A percentile compares a stretch with the other conserved stretches of the same genome.
Conservation (phyloP, 92 coral and sea anemone genomes). For the Phymanthus crucifer region DNA sequence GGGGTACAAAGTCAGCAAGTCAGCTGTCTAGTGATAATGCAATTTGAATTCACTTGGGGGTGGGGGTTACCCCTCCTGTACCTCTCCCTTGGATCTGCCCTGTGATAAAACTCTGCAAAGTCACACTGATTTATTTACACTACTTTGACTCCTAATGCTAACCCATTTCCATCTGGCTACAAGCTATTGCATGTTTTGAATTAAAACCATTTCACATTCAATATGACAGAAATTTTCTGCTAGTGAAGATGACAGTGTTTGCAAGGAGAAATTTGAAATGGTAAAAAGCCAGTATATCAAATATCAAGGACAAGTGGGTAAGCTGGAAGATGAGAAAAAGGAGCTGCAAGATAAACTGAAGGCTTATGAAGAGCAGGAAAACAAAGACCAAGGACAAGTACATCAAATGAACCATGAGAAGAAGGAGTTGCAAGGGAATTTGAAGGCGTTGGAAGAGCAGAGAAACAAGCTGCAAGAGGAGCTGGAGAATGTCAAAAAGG, state of each 20-base stretch:
- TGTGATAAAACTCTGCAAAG: too few species aligned
- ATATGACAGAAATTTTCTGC: not conserved
- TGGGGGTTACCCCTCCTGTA: too few species aligned
- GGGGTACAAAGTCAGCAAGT: too few species aligned
- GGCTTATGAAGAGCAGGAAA: constrained; percentile 13
- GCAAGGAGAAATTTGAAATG: constrained; percentile 23
- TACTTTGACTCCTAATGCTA: too few species aligned
- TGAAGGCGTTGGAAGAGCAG: constrained; percentile 20
- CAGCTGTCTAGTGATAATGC: too few species aligned
- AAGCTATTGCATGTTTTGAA: too few species aligned
- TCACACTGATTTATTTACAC: too few species aligned
- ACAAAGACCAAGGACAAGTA: constrained; percentile 12
- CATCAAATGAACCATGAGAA: constrained; percentile 15
- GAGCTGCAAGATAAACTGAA: constrained; percentile 19
- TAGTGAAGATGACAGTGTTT: not conserved
- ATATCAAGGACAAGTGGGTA: constrained; percentile 16
- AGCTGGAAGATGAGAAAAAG: constrained; percentile 20
- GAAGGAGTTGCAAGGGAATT: constrained; percentile 15
- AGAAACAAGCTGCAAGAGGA: constrained; percentile 3
- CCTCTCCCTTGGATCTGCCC: too few species aligned
- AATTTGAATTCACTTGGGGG: too few species aligned
- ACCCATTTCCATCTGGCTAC: too few species aligned
- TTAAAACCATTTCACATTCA: not conserved
- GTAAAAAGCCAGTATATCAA: constrained; percentile 15
- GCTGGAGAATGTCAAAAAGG: constrained; percentile 8